Evolutionary conservation across 1,140 invertebrate species (phyloP).

Genomic region (Drosophila sulfurigaster): DNA sequence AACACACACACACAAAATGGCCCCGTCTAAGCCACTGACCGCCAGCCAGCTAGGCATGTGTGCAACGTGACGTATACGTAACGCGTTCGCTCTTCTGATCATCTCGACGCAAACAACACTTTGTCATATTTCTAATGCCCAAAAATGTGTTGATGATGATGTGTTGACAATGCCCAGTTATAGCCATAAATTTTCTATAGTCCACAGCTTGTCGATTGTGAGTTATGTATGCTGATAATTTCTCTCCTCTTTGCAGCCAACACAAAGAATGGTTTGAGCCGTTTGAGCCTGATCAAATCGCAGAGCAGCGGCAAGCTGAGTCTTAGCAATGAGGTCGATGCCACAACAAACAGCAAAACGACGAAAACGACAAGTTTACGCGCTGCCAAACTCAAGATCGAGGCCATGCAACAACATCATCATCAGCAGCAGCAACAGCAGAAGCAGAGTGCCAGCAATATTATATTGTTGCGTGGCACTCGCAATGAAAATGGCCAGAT

Average conservation of each 20-base stretch:
- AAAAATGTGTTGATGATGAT: neutral
- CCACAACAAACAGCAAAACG: conserved; percentile 45
- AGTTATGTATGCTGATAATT: neutral
- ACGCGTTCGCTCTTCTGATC: conserved; percentile 32
- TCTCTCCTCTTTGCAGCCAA: conserved; percentile 38
- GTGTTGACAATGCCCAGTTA: conserved; percentile 21
- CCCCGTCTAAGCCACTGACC: conserved; percentile 72
- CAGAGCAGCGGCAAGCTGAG: conserved; percentile 71
- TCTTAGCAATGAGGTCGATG: conserved; percentile 62
- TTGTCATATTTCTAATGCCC: conserved; percentile 33
- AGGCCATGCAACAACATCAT: conserved; percentile 76
- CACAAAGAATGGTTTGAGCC: conserved; percentile 64
- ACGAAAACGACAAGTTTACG: conserved; percentile 66
- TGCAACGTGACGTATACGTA: conserved; percentile 67
- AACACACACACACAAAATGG: conserved; percentile 29
- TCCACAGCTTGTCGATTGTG: conserved; percentile 16
- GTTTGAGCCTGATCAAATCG: conserved; percentile 60
- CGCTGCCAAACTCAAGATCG: conserved; percentile 77
- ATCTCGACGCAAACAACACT: conserved; percentile 29
- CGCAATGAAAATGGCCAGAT: conserved; percentile 84
- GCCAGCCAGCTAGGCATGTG: conserved; percentile 14
- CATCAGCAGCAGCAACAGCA: conserved; percentile 40
- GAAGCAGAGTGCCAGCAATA: conserved; percentile 66
- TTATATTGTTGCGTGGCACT: conserved; percentile 83
- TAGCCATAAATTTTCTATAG: conserved; percentile 28